phyloP scores from a whole-genome alignment of 1,140 invertebrate genomes.

The Anastrepha ludens region DNA sequence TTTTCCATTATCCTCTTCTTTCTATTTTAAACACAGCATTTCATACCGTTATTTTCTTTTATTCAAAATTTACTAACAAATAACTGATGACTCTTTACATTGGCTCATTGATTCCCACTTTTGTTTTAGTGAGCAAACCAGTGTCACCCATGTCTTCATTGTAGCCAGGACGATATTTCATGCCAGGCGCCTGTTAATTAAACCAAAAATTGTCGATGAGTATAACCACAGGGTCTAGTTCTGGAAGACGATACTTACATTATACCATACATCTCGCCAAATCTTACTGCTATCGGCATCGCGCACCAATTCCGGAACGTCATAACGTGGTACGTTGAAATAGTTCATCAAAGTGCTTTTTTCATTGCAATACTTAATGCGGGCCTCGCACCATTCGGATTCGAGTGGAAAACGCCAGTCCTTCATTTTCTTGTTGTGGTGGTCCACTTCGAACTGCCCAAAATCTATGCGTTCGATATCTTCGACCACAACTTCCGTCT shows the following conservation, averaged over 20 bases:
- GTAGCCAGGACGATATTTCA: constrained; percentile 76
- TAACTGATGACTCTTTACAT: background rate
- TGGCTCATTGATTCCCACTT: constrained; percentile 54
- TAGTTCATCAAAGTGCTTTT: constrained; percentile 77
- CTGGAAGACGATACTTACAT: constrained; percentile 71
- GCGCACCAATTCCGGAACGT: constrained; percentile 80
- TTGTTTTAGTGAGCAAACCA: constrained; percentile 75
- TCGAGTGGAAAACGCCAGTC: constrained; percentile 84
- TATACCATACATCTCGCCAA: constrained; percentile 72
- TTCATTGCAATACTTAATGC: constrained; percentile 78
- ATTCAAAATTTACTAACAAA: constrained; percentile 44
- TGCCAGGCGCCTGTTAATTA: constrained; percentile 76
- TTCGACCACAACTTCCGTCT: constrained; percentile 88
- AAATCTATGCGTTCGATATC: constrained; percentile 90
- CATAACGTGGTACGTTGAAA: constrained; percentile 77
- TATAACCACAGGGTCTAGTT: background rate
- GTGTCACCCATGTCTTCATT: constrained; percentile 77
- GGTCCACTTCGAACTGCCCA: constrained; percentile 75
- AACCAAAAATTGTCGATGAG: constrained; percentile 58
- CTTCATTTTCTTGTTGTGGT: constrained; percentile 79
- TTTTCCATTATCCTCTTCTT: background rate
- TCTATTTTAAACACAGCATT: background rate
- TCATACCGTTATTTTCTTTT: background rate
- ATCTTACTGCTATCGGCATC: constrained; percentile 76
- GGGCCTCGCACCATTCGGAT: constrained; percentile 78